These are phyloP conservation scores for Lasioglossum albipes DNA, from an alignment of 1,140 invertebrate species.

Conservation along the genomic window DNA sequence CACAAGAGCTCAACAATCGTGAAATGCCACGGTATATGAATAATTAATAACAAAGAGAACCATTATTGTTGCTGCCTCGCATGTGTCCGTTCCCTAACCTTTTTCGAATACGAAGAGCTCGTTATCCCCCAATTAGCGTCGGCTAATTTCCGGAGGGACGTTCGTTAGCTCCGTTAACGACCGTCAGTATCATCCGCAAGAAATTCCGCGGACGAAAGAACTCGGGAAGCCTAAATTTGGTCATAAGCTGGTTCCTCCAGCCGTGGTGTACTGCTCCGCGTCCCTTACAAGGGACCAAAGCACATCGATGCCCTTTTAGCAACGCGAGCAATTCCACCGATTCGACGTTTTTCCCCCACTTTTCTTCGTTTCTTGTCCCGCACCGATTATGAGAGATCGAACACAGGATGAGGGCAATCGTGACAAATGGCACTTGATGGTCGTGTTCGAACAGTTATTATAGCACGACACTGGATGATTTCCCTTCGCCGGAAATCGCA, in stretches of 20 bases:
- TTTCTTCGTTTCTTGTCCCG: background rate
- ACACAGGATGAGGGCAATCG: background rate
- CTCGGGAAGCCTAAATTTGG: conserved; percentile 39
- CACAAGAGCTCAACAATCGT: no score
- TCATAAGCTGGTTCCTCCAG: background rate
- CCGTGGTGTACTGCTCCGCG: background rate
- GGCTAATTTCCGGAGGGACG: conserved; percentile 29
- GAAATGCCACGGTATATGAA: no score
- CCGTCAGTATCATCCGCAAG: conserved; percentile 2
- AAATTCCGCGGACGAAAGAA: conserved; percentile 31
- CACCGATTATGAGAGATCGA: background rate
- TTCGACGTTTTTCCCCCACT: no score
- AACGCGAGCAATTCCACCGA: background rate
- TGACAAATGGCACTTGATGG: background rate
- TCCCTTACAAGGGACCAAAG: conserved; percentile 1
- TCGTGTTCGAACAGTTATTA: background rate
- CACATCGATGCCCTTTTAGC: background rate
- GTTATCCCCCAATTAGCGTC: conserved; percentile 26
- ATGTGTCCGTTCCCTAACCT: background rate
- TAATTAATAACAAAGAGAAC: no score
- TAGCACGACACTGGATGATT: background rate
- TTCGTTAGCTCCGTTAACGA: conserved; percentile 21
- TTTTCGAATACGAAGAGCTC: conserved; percentile 1
- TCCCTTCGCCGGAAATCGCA: background rate
- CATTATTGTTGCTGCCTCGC: no score